These are phyloP conservation scores for Halyomorpha halys DNA, from an alignment of 1,140 invertebrate genomes.

Conservation along the genomic window DNA sequence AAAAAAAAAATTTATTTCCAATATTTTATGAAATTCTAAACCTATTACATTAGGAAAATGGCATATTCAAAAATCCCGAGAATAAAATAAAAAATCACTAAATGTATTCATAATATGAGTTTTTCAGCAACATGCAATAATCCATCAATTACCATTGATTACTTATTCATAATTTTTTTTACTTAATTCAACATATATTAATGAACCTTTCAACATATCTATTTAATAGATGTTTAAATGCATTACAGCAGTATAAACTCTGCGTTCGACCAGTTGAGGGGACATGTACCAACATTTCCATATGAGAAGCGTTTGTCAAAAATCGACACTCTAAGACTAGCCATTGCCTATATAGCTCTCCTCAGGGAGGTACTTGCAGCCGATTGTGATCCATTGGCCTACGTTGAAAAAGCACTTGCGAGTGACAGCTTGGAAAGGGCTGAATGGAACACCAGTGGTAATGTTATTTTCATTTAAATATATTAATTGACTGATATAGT, in stretches of 20 bases:
- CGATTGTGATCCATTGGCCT: conserved; percentile 82
- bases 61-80: too few relatives aligned
- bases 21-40: too few relatives aligned
- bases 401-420: conserved; percentile 82
- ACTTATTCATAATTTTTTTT: too few relatives aligned
- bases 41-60: too few relatives aligned
- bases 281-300: conserved; percentile 95
- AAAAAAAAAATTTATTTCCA: too few relatives aligned
- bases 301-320: conserved; percentile 96
- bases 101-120: too few relatives aligned
- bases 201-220: too few relatives aligned
- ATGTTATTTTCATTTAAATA: conserved; percentile 29
- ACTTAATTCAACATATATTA: too few relatives aligned
- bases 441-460: conserved; percentile 94
- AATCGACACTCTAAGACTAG: conserved; percentile 89
- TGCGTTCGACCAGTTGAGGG: conserved; percentile 88
- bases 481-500: too few relatives aligned
- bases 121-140: too few relatives aligned
- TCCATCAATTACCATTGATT: too few relatives aligned
- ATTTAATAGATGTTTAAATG: neutral
- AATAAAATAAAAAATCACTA: too few relatives aligned
- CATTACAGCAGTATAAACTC: conserved; percentile 91
- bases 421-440: conserved; percentile 68
- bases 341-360: conserved; percentile 93
- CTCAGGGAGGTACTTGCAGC: conserved; percentile 82